These are phyloP conservation scores for Aspidoscelis tigris DNA, from an alignment of 2,113 vertebrate genomes.

Conservation along the genomic window DNA sequence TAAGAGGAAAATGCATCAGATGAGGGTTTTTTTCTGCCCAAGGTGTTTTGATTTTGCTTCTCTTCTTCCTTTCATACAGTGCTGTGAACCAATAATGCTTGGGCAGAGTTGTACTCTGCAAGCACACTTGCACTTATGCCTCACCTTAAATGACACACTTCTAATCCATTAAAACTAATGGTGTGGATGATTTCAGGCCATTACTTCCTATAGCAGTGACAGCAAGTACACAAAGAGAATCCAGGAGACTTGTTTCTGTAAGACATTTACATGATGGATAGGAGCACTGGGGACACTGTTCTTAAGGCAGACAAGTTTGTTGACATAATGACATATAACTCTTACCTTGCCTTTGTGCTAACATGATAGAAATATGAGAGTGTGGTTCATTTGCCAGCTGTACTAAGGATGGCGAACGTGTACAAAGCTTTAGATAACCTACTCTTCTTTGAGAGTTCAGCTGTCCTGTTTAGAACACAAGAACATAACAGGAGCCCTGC, in stretches of 20 bases:
- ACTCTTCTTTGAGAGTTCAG: too few relatives aligned
- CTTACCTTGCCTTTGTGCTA: neutral
- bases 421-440: too few relatives aligned
- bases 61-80: neutral
- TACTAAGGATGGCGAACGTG: too few relatives aligned
- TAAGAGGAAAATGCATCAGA: constrained; percentile 38
- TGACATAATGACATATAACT: neutral
- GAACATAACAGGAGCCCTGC: too few relatives aligned
- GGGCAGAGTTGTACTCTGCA: neutral
- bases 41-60: neutral
- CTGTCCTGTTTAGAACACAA: too few relatives aligned
- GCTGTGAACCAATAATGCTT: rapidly evolving
- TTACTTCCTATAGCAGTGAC: constrained; percentile 38
- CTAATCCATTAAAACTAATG: constrained; percentile 48
- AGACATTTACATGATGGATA: constrained; percentile 44
- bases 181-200: constrained; percentile 44
- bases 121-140: neutral
- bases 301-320: constrained; percentile 19
- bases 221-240: constrained; percentile 38
- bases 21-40: neutral
- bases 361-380: neutral
- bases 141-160: constrained; percentile 24
- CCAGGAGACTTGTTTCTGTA: constrained; percentile 30
- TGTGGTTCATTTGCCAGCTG: neutral
- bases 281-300: constrained; percentile 17